Conservation (phyloP, 2,113 vertebrate species). For the Crotalus tigris region DNA sequence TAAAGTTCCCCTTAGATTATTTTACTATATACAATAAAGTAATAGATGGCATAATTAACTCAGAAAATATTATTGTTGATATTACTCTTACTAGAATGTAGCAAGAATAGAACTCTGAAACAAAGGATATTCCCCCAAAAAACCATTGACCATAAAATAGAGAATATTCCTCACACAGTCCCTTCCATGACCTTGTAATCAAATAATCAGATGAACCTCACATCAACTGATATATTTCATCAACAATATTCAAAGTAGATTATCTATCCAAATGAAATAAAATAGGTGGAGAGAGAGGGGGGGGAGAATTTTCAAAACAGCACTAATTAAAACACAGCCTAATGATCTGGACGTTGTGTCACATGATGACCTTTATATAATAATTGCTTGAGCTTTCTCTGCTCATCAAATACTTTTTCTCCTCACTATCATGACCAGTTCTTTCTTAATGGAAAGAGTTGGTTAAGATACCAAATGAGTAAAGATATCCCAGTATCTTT, state of each 20-base stretch:
- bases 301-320: neutral
- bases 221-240: neutral
- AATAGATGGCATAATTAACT: neutral
- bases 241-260: neutral
- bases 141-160: neutral
- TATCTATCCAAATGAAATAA: neutral
- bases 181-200: neutral
- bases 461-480: neutral
- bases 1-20: neutral
- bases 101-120: neutral
- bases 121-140: neutral
- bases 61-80: neutral
- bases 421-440: neutral
- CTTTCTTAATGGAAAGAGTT: neutral
- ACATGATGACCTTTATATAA: neutral
- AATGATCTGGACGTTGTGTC: neutral
- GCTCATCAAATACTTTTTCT: neutral
- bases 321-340: neutral
- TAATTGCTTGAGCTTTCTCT: neutral
- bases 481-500: neutral
- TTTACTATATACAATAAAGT: neutral
- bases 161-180: neutral
- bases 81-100: neutral
- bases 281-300: neutral
- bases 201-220: neutral